Evolutionary conservation across 2,113 vertebrate genomes (phyloP).

Genomic region (Microtus oregoni): DNA sequence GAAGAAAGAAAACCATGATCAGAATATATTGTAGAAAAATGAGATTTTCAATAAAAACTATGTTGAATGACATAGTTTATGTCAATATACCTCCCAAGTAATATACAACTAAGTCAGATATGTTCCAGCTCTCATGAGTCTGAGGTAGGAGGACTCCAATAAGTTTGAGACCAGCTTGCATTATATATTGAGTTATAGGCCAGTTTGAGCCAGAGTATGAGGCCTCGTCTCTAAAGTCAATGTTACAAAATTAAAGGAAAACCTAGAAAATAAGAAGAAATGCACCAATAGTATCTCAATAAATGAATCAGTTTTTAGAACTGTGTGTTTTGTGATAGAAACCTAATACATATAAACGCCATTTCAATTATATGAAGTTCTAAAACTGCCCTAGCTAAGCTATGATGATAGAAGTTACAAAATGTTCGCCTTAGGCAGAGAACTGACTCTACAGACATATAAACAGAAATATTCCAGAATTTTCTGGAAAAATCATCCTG

Average conservation of each 20-base stretch:
- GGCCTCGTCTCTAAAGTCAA: not conserved
- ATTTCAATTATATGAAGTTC: conserved; percentile 21
- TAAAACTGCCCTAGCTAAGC: not conserved
- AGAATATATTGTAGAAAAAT: not conserved
- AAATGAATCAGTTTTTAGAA: conserved; percentile 30
- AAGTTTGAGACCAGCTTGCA: not conserved
- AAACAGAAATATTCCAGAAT: not conserved
- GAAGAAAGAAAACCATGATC: not conserved
- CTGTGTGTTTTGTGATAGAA: not conserved
- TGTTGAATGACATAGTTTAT: not conserved
- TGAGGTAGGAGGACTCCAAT: not conserved
- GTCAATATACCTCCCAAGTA: not conserved
- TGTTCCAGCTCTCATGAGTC: not conserved
- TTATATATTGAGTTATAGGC: not conserved
- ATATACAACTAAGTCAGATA: not conserved
- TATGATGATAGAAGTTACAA: not conserved
- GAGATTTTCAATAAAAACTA: not conserved
- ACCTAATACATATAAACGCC: not conserved
- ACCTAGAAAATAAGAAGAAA: not conserved
- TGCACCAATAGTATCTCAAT: not conserved
- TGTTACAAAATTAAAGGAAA: not conserved
- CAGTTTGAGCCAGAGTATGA: not conserved
- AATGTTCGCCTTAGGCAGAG: not conserved
- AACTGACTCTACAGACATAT: not conserved
- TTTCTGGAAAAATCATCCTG: not conserved